phyloP scores from a whole-genome alignment of 2,888 invertebrate species.

The Chaetoderma sp. region DNA sequence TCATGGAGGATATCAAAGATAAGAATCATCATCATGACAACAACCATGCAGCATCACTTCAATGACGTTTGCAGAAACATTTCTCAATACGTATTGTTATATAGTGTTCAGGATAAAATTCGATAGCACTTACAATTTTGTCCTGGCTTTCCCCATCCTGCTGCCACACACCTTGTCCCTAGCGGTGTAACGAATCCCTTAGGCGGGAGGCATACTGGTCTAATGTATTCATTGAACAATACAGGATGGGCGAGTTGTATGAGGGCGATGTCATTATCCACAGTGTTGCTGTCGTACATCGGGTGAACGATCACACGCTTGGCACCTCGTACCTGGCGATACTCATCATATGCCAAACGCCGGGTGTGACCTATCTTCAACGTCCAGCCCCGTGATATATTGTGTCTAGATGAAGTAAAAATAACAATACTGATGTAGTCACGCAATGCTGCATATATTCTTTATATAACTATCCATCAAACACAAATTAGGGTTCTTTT shows the following conservation, averaged over 20 bases:
- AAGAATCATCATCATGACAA: too few species aligned
- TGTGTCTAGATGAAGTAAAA: constrained; percentile 25
- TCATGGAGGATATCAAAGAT: too few species aligned
- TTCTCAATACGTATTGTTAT: neutral
- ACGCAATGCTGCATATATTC: too few species aligned
- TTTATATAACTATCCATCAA: too few species aligned
- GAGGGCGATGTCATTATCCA: constrained; percentile 56
- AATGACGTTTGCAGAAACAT: too few species aligned
- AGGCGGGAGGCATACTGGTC: constrained; percentile 54
- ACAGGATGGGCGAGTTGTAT: constrained; percentile 48
- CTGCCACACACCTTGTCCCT: constrained; percentile 51
- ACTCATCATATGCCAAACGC: constrained; percentile 46
- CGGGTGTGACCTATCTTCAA: constrained; percentile 51
- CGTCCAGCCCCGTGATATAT: constrained; percentile 28
- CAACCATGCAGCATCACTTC: too few species aligned
- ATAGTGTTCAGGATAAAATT: neutral
- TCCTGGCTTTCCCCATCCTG: constrained; percentile 55
- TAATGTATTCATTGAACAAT: constrained; percentile 52
- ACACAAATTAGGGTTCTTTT: too few species aligned
- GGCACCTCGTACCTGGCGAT: constrained; percentile 45
- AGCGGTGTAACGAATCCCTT: constrained; percentile 32
- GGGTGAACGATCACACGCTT: constrained; percentile 41
- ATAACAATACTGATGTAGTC: neutral
- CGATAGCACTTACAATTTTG: constrained; percentile 37
- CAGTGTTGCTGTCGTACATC: constrained; percentile 41